phyloP scores from a whole-genome alignment of 1,140 invertebrate species.

The Neodiprion virginianus region DNA sequence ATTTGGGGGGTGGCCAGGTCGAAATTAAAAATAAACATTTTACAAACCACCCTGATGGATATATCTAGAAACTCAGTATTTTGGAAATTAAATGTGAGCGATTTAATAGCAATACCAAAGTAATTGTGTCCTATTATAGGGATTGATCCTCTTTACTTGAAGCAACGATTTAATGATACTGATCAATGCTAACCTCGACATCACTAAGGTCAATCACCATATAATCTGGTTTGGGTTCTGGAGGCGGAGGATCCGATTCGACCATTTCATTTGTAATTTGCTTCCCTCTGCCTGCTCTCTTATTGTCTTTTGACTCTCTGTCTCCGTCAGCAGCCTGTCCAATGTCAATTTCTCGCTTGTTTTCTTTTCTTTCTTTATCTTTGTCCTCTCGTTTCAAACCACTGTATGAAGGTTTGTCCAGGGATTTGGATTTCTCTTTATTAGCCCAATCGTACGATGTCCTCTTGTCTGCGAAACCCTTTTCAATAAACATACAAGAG shows the following conservation, averaged over 20 bases:
- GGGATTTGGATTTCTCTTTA: slow-evolving; percentile 55
- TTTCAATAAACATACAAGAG: slow-evolving; percentile 25
- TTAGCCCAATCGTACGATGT: slow-evolving; percentile 52
- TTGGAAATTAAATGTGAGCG: no score
- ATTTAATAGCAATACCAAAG: no score
- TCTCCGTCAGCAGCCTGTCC: slow-evolving; percentile 35
- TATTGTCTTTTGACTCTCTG: slow-evolving; percentile 41
- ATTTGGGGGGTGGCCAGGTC: no score
- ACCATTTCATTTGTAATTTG: slow-evolving; percentile 59
- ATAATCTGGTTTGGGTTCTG: slow-evolving; percentile 58
- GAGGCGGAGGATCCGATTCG: slow-evolving; percentile 53
- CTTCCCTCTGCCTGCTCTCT: slow-evolving; percentile 47
- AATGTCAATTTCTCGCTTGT: slow-evolving; percentile 28
- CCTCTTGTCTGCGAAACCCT: slow-evolving; percentile 51
- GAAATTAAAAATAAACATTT: no score
- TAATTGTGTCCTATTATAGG: no score
- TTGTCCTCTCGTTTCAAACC: slow-evolving; percentile 51
- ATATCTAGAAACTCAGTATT: no score
- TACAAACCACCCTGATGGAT: no score
- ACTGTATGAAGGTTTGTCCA: slow-evolving; percentile 52
- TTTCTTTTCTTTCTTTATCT: slow-evolving; percentile 53
- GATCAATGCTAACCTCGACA: slow-evolving; percentile 47
- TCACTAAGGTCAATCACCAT: slow-evolving; percentile 57
- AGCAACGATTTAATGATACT: no score
- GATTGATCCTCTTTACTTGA: neutral